These are phyloP conservation scores for Ips typographus DNA, from an alignment of 1,140 invertebrate genomes.

Conservation along the genomic window DNA sequence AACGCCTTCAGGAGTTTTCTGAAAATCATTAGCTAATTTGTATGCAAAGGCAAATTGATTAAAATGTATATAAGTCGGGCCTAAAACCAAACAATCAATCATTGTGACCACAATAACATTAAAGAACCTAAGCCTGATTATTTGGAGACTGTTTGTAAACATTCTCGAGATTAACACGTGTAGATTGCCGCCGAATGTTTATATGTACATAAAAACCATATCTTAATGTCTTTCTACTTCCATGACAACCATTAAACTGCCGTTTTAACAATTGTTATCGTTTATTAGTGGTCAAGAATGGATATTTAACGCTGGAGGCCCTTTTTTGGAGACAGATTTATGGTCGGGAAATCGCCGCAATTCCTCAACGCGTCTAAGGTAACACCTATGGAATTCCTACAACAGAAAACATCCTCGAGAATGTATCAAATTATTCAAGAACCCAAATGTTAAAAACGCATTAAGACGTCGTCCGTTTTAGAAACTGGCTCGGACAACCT, in stretches of 20 bases:
- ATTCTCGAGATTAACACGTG: slow-evolving; percentile 32
- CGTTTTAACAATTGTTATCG: not conserved
- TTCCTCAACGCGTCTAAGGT: not conserved
- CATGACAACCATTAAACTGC: not conserved
- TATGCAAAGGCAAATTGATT: not conserved
- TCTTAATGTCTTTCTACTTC: slow-evolving; percentile 26
- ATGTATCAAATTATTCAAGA: slow-evolving; percentile 19
- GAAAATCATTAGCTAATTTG: not conserved
- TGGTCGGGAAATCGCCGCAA: not conserved
- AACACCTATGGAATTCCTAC: no score
- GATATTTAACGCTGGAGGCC: not conserved
- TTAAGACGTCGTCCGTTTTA: slow-evolving; percentile 26
- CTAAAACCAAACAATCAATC: slow-evolving; percentile 19
- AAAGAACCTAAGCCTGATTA: slow-evolving; percentile 29
- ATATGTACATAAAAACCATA: slow-evolving; percentile 23
- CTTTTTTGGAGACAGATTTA: not conserved
- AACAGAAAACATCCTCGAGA: slow-evolving; percentile 1
- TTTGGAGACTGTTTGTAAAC: slow-evolving; percentile 32
- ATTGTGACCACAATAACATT: slow-evolving; percentile 26
- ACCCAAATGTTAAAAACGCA: slow-evolving; percentile 28
- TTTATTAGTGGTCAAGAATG: not conserved
- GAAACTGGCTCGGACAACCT: slow-evolving; percentile 27
- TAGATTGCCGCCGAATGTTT: slow-evolving; percentile 27
- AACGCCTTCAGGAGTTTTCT: not conserved
- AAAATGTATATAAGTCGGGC: slow-evolving; percentile 1